phyloP scores from a whole-genome alignment of 2,888 invertebrate genomes.

The Ennomos quercinarius region DNA sequence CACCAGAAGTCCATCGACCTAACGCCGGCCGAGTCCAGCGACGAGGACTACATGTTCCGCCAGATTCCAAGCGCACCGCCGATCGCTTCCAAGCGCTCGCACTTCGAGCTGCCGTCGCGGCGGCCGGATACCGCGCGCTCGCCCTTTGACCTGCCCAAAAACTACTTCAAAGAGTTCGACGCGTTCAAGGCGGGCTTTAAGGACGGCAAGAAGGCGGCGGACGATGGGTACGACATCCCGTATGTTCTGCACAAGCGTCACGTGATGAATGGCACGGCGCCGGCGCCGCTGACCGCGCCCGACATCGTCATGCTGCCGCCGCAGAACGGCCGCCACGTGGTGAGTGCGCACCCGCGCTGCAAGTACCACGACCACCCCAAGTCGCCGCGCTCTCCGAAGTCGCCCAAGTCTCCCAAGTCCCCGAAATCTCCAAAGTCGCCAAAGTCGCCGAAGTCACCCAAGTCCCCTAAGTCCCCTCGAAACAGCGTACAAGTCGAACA shows the following conservation, averaged over 20 bases:
- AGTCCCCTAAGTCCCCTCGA: constrained; percentile 84
- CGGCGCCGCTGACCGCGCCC: constrained; percentile 82
- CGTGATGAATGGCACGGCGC: constrained; percentile 93
- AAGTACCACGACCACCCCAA: constrained; percentile 83
- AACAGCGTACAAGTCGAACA: constrained; percentile 68
- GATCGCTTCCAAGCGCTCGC: constrained; percentile 89
- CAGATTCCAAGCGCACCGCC: constrained; percentile 91
- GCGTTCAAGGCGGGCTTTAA: constrained; percentile 84
- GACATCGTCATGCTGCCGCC: constrained; percentile 79
- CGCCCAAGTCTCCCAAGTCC: constrained; percentile 85
- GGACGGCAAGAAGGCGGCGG: constrained; percentile 74
- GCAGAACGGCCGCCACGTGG: constrained; percentile 76
- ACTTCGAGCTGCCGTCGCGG: constrained; percentile 87
- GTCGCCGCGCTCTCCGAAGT: constrained; percentile 78
- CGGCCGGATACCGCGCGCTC: constrained; percentile 86
- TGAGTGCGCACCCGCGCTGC: constrained; percentile 77
- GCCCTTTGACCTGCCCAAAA: constrained; percentile 90
- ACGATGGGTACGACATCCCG: constrained; percentile 90
- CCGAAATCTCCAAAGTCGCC: constrained; percentile 88
- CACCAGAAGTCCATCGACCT: constrained; percentile 94
- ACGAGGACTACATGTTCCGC: constrained; percentile 92
- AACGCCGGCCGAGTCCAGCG: constrained; percentile 93
- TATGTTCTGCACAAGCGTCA: constrained; percentile 94
- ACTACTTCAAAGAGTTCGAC: constrained; percentile 89
- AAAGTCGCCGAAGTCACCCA: constrained; percentile 84